A percentile compares a stretch with the other conserved stretches of the same genome.
phyloP scores from a whole-genome alignment of 2,888 invertebrate species.

The Oxystoma pomonae region DNA sequence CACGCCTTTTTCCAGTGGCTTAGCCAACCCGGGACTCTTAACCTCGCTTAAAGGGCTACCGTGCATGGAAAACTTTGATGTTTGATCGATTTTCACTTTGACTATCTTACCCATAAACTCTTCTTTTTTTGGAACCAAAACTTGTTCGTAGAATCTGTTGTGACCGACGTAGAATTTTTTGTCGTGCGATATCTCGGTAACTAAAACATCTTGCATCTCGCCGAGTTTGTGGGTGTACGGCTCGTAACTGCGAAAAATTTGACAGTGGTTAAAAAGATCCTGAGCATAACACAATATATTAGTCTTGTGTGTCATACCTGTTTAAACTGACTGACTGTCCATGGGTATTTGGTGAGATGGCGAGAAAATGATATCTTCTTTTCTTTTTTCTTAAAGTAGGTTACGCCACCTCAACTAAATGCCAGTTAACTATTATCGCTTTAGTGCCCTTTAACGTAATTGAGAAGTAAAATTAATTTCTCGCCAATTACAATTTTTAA shows the following conservation, averaged over 20 bases:
- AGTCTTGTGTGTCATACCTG: too few relatives aligned
- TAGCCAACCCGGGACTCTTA: constrained; percentile 50
- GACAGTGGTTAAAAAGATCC: too few relatives aligned
- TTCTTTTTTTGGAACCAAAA: constrained; percentile 74
- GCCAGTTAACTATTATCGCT: too few relatives aligned
- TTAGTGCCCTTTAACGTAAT: too few relatives aligned
- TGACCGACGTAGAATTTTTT: constrained; percentile 88
- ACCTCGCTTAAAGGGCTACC: constrained; percentile 60
- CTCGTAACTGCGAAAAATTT: constrained; percentile 84
- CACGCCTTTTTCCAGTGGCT: constrained; percentile 53
- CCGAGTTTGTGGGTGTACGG: constrained; percentile 73
- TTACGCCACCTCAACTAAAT: too few relatives aligned
- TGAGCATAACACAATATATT: too few relatives aligned
- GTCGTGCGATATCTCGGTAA: constrained; percentile 92
- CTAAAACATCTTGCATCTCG: constrained; percentile 70
- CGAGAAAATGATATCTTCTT: too few relatives aligned
- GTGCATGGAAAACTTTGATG: constrained; percentile 75
- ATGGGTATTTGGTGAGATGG: too few relatives aligned
- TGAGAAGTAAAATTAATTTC: too few relatives aligned
- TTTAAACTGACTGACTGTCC: too few relatives aligned
- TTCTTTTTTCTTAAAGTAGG: too few relatives aligned
- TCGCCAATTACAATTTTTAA: too few relatives aligned
- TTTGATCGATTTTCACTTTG: constrained; percentile 65
- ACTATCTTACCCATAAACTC: constrained; percentile 80
- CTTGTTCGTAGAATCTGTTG: constrained; percentile 93